phyloP scores from a whole-genome alignment of 2,888 invertebrate genomes.

The Rugalucina vietnamica region DNA sequence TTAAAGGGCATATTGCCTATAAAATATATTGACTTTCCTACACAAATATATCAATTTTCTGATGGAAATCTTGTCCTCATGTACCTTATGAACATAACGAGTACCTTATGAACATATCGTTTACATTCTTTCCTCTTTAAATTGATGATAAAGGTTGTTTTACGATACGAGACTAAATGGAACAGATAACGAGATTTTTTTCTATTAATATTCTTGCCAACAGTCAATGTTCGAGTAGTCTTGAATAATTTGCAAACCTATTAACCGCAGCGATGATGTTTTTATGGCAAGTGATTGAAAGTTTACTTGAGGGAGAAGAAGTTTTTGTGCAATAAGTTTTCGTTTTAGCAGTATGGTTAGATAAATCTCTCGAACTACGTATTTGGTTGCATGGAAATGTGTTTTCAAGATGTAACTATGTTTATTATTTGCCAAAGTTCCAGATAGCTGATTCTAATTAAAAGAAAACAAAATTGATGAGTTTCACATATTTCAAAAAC shows the following conservation, averaged over 20 bases:
- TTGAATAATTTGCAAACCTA: neutral
- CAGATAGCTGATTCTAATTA: neutral
- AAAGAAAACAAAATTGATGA: constrained; percentile 1
- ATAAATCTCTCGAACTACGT: neutral
- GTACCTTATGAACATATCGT: too few species aligned
- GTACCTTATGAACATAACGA: too few species aligned
- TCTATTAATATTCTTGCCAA: too few species aligned
- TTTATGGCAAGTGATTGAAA: neutral
- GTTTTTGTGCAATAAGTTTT: neutral
- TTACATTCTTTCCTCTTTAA: too few species aligned
- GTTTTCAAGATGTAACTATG: neutral
- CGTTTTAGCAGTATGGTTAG: neutral
- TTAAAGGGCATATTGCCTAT: too few species aligned
- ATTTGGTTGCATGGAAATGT: neutral
- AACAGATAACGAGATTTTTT: too few species aligned
- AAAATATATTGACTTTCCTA: too few species aligned
- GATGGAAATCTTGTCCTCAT: too few species aligned
- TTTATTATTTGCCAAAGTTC: neutral
- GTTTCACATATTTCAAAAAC: neutral
- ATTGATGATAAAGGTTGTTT: too few species aligned
- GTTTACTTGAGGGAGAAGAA: neutral
- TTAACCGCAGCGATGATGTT: neutral
- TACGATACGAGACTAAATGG: too few species aligned
- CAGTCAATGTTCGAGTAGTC: neutral
- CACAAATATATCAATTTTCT: too few species aligned